Evolutionary conservation across 2,797 vertebrate species (phyloP).

Genomic region (Toxotes lorentzi): DNA sequence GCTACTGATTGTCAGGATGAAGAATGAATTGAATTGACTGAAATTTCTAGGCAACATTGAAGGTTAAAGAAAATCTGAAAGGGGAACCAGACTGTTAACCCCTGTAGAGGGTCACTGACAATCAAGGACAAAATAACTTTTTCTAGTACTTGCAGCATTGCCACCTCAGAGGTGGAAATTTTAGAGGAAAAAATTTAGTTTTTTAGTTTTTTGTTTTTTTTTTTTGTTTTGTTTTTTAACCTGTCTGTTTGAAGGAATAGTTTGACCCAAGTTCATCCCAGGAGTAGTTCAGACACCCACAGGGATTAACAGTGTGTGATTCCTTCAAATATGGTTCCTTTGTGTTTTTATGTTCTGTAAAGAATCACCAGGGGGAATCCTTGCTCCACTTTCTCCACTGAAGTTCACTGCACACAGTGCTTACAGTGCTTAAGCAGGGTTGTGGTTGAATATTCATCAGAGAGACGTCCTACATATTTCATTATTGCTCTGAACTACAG

Average conservation of each 20-base stretch:
- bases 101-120: background rate
- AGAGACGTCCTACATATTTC: no score
- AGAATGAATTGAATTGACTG: background rate
- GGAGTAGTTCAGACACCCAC: background rate
- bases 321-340: background rate
- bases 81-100: background rate
- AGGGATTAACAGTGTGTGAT: background rate
- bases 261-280: no score
- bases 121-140: background rate
- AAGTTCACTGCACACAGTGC: background rate
- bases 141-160: background rate
- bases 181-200: no score
- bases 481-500: no score
- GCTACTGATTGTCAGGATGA: background rate
- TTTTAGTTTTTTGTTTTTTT: no score
- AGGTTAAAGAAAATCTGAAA: background rate
- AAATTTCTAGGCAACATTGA: background rate
- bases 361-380: background rate
- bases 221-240: no score
- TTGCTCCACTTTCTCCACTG: background rate
- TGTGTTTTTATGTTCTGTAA: background rate
- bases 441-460: no score
- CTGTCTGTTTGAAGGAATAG: no score
- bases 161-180: background rate
- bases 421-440: no score